phyloP scores from a whole-genome alignment of 2,888 invertebrate species.

The Ennomos fuscantarius region DNA sequence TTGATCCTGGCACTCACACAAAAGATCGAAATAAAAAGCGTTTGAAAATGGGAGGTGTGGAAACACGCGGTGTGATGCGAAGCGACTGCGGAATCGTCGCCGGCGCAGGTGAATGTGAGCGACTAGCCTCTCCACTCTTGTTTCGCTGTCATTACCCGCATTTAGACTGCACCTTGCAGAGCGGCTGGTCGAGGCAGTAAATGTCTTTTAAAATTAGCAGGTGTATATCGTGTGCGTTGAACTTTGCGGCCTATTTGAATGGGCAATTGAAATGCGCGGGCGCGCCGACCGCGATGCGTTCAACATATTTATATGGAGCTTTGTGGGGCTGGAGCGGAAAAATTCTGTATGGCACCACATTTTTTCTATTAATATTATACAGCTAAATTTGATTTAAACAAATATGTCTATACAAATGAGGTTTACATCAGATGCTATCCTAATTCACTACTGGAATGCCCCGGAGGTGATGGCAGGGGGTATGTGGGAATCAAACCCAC shows the following conservation, averaged over 20 bases:
- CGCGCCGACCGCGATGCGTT: constrained; percentile 54
- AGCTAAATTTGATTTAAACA: too few species aligned
- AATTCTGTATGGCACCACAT: constrained; percentile 2
- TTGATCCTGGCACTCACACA: constrained; percentile 67
- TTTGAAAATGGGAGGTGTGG: constrained; percentile 53
- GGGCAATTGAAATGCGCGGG: constrained; percentile 63
- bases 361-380: not conserved
- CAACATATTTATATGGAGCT: constrained; percentile 59
- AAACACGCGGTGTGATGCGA: constrained; percentile 48
- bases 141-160: constrained; percentile 65
- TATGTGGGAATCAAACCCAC: too few species aligned
- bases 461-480: too few species aligned
- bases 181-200: constrained; percentile 48
- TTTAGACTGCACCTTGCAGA: constrained; percentile 56
- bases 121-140: constrained; percentile 72
- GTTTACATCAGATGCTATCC: too few species aligned
- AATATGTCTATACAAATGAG: too few species aligned
- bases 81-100: constrained; percentile 73
- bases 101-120: constrained; percentile 78
- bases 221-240: constrained; percentile 74
- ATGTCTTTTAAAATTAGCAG: constrained; percentile 63
- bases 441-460: too few species aligned
- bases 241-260: constrained; percentile 75
- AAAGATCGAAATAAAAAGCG: constrained; percentile 47
- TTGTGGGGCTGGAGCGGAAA: constrained; percentile 38